Base-by-base conservation (phyloP, 2,797 vertebrate genomes). In the Chanos chanos region DNA sequence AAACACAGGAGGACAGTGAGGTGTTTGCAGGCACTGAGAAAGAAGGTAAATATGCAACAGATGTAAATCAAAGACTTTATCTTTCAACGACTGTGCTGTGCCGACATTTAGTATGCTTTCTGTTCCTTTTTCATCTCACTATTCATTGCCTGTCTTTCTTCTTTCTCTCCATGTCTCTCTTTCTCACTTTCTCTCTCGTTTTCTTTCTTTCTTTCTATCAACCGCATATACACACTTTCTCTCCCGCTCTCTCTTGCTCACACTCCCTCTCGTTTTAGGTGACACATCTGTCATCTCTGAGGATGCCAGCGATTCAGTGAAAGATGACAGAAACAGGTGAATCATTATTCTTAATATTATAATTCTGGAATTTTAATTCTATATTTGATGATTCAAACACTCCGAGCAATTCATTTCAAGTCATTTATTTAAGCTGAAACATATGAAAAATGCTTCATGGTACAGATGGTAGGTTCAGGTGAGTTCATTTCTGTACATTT, bases 301-400 rank as follows among this genome's bases (percentile, higher is more conserved):
- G 65, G 57, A 82, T 28, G 47, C 8, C 5, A 68, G 25, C 9
- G 79, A 80, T n/a, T 36, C 49, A 6, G 45, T 33, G 2, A 83
- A 66, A 68, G 84, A 78, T 0, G 82, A 84, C 6, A 79, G 27
- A 33, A 85, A 78, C 79, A 82, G 79, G 88, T 88, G 47, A n/a
- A 19, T 22, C 13, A 36, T 44, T 13, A 18, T 39, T 53, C 43
- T 27, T 21, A n/a, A 48, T 39, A 10, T 34, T 31, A 33, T 36
- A 55, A 51, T 22, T 19, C 1, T 7, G 5, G 5, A 6, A 16
- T 41, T 27, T 40, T 21, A 28, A 3, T 37, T 30, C 56, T 19
- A 7, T 8, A 43, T 36, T 3, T 18, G 12, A n/a, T n/a, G n/a
- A 25, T 34, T 44, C 19, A 33, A n/a, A 6, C n/a, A 24, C 13